A percentile compares a stretch with the other conserved stretches of the same genome.
Conservation (phyloP, 2,888 invertebrate species). For the Brachyopa scutellaris region DNA sequence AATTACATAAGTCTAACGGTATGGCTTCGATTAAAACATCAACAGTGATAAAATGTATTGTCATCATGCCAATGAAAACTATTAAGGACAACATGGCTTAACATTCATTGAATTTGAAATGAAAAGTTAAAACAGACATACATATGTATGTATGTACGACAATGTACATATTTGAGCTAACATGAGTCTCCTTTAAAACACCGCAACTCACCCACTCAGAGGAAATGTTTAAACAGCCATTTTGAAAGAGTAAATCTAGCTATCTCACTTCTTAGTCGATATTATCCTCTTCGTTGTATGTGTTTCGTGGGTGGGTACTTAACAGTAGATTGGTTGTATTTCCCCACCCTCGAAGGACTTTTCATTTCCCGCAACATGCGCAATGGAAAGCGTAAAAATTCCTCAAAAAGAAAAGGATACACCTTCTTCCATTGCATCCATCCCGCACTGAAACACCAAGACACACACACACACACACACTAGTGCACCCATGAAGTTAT, state of each 20-base stretch:
- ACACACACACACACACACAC: background rate
- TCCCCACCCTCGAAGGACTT: too few relatives aligned
- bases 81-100: background rate
- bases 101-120: constrained; percentile 19
- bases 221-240: constrained; percentile 81
- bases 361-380: constrained; percentile 32
- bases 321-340: constrained; percentile 37
- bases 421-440: constrained; percentile 33
- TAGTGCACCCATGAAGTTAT: constrained; percentile 3
- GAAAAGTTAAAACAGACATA: too few relatives aligned
- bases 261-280: background rate
- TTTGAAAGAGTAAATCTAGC: constrained; percentile 75
- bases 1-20: too few relatives aligned
- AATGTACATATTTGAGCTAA: too few relatives aligned
- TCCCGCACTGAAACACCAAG: too few relatives aligned
- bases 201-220: background rate
- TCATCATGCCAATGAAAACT: background rate
- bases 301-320: constrained; percentile 42
- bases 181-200: too few relatives aligned
- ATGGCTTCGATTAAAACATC: too few relatives aligned
- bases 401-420: constrained; percentile 42
- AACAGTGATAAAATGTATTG: too few relatives aligned
- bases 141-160: too few relatives aligned
- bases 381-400: constrained; percentile 10
- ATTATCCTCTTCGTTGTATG: constrained; percentile 20